A percentile compares a stretch with the other conserved stretches of the same genome.
Evolutionary conservation across 2,888 invertebrate genomes (phyloP).

Genomic region (Ectropis crepuscularia): DNA sequence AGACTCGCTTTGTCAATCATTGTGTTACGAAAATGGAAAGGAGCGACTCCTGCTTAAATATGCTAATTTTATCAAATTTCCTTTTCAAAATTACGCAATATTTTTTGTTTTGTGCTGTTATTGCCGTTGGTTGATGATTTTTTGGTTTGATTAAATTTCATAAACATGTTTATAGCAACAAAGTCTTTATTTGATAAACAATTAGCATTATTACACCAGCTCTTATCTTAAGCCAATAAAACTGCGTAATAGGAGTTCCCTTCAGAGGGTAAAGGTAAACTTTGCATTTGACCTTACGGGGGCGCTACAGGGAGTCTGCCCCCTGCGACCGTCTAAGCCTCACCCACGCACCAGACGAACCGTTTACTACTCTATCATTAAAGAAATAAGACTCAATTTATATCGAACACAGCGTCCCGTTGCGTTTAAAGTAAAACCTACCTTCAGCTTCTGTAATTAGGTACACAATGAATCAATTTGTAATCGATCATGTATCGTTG

Average conservation of each 20-base stretch:
- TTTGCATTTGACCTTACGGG: constrained; percentile 66
- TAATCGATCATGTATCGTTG: constrained; percentile 58
- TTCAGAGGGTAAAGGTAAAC: constrained; percentile 58
- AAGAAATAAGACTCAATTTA: constrained; percentile 58
- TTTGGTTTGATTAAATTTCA: constrained; percentile 36
- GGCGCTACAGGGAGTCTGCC: constrained; percentile 34
- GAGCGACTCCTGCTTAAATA: constrained; percentile 12
- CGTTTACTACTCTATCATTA: constrained; percentile 49
- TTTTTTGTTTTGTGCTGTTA: constrained; percentile 11
- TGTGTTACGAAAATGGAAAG: constrained; percentile 21
- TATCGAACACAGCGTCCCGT: constrained; percentile 35
- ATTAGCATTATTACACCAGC: constrained; percentile 41
- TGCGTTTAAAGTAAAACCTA: constrained; percentile 57
- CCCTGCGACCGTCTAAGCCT: constrained; percentile 24
- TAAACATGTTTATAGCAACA: constrained; percentile 42
- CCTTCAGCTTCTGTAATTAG: constrained; percentile 68
- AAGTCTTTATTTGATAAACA: constrained; percentile 26
- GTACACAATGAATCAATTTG: constrained; percentile 69
- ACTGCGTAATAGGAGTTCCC: constrained; percentile 56
- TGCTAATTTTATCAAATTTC: constrained; percentile 12
- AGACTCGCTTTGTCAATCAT: constrained; percentile 28
- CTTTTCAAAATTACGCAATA: constrained; percentile 7
- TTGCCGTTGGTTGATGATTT: constrained; percentile 4
- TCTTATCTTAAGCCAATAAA: constrained; percentile 65
- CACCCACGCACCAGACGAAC: constrained; percentile 33